Evolutionary conservation across 1,140 invertebrate genomes (phyloP), one percentile per base, ranked within the genome.

Genomic region (Tribolium castaneum): DNA sequence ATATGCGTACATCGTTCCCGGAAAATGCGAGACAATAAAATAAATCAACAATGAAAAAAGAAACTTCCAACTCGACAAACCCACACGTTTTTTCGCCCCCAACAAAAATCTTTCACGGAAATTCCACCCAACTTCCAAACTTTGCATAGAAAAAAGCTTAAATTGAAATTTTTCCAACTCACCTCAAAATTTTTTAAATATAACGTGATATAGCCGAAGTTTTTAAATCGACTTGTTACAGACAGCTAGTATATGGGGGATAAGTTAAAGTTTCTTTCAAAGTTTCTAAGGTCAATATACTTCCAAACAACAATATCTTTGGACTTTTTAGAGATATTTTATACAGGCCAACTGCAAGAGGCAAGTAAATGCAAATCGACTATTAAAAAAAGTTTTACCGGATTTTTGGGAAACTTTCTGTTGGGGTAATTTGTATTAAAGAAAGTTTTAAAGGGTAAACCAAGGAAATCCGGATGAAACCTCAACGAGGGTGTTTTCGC

Each of bases 351-450:
- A 35, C 25, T 35, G 34, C 30, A 66, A 35, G 22, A 2, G 34
- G 10, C 25, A 66, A 34, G 59, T 13, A 66, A 66, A 66, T 66
- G 59, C 59, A 66, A 66, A 35, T 66, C 14, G 59, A n/a, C 59
- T 66, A 66, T 66, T 66, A 66, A 66, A 66, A 19, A 35, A 66
- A 66, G 59, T 66, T 66, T 66, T 66, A 66, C 2, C 30, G 54
- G 54, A 66, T 13, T 66, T 66, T 14, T 59, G 54, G n/a, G 10
- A 59, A 66, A 35, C 30, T 66, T 66, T 22, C 35, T 66, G 14
- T 1, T 35, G n/a, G 4, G 35, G 59, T 66, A 66, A 66, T 66
- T 66, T 35, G 54, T 66, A 66, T 66, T 66, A 66, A 66, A 66
- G 30, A 35, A 35, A n/a, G 25, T 66, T 12, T 9, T 66, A 66